Evolutionary conservation across 2,797 vertebrate species (phyloP).

Genomic region (Alcedo quadribrachys): DNA sequence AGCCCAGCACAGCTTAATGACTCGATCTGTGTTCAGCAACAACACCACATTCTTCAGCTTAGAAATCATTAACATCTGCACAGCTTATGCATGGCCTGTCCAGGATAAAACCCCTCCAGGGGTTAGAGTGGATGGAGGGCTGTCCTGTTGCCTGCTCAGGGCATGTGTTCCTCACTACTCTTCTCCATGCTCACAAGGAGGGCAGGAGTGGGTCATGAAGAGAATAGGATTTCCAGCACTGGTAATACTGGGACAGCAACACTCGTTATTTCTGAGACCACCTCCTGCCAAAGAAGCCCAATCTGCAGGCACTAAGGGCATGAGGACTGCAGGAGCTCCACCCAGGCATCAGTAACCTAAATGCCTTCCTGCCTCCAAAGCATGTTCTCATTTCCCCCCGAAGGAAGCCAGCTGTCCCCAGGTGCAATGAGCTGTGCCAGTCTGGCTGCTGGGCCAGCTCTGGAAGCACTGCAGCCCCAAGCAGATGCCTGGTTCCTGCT

Average conservation of each 20-base stretch:
- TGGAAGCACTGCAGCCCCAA: not conserved
- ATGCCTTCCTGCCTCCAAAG: not conserved
- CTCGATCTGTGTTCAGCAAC: not conserved
- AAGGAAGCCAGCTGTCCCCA: not conserved
- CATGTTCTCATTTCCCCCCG: not conserved
- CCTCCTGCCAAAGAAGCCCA: not conserved
- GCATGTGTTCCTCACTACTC: not conserved
- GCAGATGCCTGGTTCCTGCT: not conserved
- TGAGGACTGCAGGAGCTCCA: not conserved
- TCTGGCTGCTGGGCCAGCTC: not conserved
- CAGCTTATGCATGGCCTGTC: not conserved
- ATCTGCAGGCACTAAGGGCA: not conserved
- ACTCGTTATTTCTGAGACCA: not conserved
- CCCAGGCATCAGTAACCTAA: not conserved
- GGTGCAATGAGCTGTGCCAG: not conserved
- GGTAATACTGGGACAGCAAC: not conserved
- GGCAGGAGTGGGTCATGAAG: not conserved
- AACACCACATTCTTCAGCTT: slow-evolving; percentile 44
- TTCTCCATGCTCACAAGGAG: not conserved
- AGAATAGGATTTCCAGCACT: not conserved
- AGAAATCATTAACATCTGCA: slow-evolving; percentile 70
- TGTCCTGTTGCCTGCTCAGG: not conserved
- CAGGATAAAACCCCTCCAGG: slow-evolving; percentile 16
- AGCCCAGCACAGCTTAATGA: slow-evolving; percentile 4
- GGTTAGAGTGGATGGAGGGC: not conserved